These are phyloP conservation scores for Drosophila setifemur DNA, from an alignment of 1,140 invertebrate genomes.

Conservation along the genomic window DNA sequence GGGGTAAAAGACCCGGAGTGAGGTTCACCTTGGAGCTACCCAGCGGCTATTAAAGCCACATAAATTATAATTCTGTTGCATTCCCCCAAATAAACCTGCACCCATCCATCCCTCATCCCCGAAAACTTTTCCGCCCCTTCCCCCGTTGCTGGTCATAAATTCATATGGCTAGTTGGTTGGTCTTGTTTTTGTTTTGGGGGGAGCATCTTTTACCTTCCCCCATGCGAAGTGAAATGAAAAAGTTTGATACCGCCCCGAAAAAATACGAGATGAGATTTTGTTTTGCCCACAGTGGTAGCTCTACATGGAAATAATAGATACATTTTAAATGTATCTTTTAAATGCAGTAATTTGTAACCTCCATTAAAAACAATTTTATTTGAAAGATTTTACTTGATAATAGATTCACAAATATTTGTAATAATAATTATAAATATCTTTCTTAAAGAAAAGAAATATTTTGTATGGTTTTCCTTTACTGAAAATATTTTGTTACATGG, in stretches of 20 bases:
- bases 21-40: constrained; percentile 43
- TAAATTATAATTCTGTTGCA: constrained; percentile 81
- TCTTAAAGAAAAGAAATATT: neutral
- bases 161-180: constrained; percentile 74
- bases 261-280: constrained; percentile 18
- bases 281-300: constrained; percentile 10
- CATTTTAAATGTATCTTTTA: too few relatives aligned
- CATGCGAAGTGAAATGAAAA: constrained; percentile 52
- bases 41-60: constrained; percentile 78
- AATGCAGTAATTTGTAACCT: too few relatives aligned
- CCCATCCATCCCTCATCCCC: neutral
- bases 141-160: constrained; percentile 58
- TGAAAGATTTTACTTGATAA: too few relatives aligned
- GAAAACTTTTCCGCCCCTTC: constrained; percentile 21
- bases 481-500: too few relatives aligned
- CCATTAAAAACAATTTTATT: too few relatives aligned
- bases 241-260: constrained; percentile 32
- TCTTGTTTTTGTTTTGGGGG: constrained; percentile 30
- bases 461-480: too few relatives aligned
- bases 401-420: too few relatives aligned
- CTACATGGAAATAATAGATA: too few relatives aligned
- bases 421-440: too few relatives aligned
- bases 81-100: constrained; percentile 1
- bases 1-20: neutral
- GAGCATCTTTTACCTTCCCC: constrained; percentile 26